phyloP scores from a whole-genome alignment of 2,888 invertebrate genomes.

The Drosophila longiperda region DNA sequence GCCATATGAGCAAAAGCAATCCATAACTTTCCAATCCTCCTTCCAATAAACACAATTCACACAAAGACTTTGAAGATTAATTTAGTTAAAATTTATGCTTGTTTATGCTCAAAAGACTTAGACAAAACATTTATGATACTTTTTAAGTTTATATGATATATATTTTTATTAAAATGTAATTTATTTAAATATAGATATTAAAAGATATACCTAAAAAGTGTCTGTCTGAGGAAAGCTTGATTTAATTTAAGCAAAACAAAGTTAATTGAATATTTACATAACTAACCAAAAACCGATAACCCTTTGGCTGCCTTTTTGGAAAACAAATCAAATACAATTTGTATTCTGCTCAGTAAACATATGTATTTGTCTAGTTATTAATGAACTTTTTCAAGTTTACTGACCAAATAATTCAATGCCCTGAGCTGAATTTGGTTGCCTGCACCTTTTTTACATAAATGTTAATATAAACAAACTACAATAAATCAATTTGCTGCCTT shows the following conservation, averaged over 20 bases:
- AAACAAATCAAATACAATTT: background rate
- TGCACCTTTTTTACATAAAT: conserved; percentile 46
- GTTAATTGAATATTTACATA: background rate
- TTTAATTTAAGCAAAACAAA: background rate
- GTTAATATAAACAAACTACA: conserved; percentile 45
- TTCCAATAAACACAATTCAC: background rate
- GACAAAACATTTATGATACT: too few species aligned
- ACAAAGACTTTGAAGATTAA: background rate
- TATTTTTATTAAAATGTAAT: too few species aligned
- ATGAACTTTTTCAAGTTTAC: conserved; percentile 46
- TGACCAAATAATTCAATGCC: conserved; percentile 50
- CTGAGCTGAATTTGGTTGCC: conserved; percentile 32
- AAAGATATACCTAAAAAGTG: background rate
- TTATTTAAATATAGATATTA: too few species aligned
- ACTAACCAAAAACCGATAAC: background rate
- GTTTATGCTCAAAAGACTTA: too few species aligned
- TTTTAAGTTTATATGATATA: too few species aligned
- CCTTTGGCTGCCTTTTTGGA: background rate
- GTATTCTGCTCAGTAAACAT: background rate
- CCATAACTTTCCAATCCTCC: background rate
- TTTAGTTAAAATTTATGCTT: too few species aligned
- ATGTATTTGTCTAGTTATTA: conserved; percentile 1
- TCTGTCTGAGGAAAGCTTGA: background rate
- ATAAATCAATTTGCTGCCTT: conserved; percentile 66
- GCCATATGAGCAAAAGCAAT: background rate